Base-by-base conservation (phyloP, 1,140 invertebrate genomes). In the Drosophila yakuba region DNA sequence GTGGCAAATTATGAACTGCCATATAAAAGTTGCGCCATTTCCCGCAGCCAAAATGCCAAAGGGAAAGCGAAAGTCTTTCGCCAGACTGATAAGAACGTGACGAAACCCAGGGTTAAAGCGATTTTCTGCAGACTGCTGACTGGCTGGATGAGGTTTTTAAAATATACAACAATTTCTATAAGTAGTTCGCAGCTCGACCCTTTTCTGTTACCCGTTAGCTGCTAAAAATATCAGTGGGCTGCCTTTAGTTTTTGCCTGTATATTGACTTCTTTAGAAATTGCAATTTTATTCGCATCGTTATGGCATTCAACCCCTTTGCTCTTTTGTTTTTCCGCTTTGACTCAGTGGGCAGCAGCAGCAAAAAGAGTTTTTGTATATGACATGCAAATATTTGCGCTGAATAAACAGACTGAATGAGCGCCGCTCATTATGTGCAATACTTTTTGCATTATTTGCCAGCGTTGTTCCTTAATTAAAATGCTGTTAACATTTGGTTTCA, bases 401-500 rank as follows among this genome's bases (percentile, higher is more conserved):
- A 85, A 47, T 23, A 68, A 77, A 77, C 51, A 47, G 50, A 17
- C 15, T n/a, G n/a, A n/a, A n/a, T n/a, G n/a, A n/a, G 47, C 47
- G 66, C 38, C 38, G 43, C 47, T 52, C 55, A 57, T 67, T 59
- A 47, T 48, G 39, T 74, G 57, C 58, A 35, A 68, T 60, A 47
- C 44, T 58, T 68, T 61, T 74, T 73, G 68, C 48, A 50, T 80
- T 79, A 78, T 78, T 80, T 59, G 52, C 47, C n/a, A 54, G 43
- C 47, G 54, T 23, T 68, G 43, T 56, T 28, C 56, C 59, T 84
- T 88, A 88, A 88, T 88, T 88, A 88, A 88, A 88, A 67, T 77
- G 77, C 84, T 88, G 84, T 88, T 89, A 88, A 89, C 84, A 88
- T 88, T 88, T 89, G 84, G 72, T 84, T 89, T 84, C 28, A 60